Conservation (phyloP, 2,797 vertebrate species). For the Menidia menidia region DNA sequence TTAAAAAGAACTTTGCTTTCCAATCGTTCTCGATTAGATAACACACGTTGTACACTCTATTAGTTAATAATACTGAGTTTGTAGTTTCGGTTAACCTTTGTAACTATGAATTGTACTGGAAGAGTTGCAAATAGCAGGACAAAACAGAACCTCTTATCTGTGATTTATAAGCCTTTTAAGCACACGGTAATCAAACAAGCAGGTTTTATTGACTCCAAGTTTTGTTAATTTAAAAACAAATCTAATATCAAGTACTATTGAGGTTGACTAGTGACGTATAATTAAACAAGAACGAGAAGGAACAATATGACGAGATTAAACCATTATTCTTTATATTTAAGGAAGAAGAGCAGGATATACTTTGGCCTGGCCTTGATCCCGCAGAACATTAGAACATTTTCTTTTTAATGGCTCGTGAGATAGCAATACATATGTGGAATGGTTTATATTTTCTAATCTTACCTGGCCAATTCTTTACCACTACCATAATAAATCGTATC, state of each 20-base stretch:
- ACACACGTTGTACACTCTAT: not conserved
- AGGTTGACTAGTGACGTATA: not conserved
- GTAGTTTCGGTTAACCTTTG: slow-evolving; percentile 28
- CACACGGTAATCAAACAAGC: not conserved
- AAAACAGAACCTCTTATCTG: slow-evolving; percentile 5
- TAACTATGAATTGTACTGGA: not conserved
- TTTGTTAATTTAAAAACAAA: not conserved
- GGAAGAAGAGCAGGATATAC: not conserved
- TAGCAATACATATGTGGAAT: not conserved
- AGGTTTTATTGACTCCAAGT: not conserved
- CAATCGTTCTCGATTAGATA: slow-evolving; percentile 30
- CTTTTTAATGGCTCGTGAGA: not conserved
- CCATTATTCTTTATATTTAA: too few relatives aligned
- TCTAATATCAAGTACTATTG: not conserved
- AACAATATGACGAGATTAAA: too few relatives aligned
- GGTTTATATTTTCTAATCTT: not conserved
- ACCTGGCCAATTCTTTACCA: not conserved
- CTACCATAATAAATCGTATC: not conserved
- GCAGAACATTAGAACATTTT: not conserved
- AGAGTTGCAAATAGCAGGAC: not conserved
- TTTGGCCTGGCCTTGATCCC: not conserved
- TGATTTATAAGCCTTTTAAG: not conserved
- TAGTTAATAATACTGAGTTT: slow-evolving; percentile 6
- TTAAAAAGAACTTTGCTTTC: not conserved
- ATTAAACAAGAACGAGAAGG: not conserved